phyloP scores from a whole-genome alignment of 2,113 vertebrate species.

The Podarcis muralis region DNA sequence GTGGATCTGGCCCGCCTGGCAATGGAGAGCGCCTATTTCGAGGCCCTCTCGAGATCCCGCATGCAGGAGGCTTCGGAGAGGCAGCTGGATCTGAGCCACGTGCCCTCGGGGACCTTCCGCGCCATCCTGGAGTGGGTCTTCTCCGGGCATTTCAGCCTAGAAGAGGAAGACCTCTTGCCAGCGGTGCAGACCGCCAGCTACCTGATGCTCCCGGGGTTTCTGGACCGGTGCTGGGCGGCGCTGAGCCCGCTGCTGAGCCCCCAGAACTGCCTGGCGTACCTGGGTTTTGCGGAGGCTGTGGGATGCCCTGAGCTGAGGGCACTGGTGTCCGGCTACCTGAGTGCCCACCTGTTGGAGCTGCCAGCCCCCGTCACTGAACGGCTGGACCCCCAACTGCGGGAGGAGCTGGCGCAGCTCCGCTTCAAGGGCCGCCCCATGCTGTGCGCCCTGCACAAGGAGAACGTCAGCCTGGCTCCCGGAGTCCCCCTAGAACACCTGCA shows the following conservation, averaged over 20 bases:
- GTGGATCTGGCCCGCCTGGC: slow-evolving; percentile 73
- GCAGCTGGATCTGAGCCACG: slow-evolving; percentile 69
- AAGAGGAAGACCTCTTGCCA: slow-evolving; percentile 64
- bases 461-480: slow-evolving; percentile 60
- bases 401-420: slow-evolving; percentile 64
- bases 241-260: slow-evolving; percentile 65
- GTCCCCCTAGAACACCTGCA: slow-evolving; percentile 58
- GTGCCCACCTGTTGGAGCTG: slow-evolving; percentile 75
- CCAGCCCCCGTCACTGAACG: slow-evolving; percentile 51
- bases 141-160: slow-evolving; percentile 55
- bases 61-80: slow-evolving; percentile 77
- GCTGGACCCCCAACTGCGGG: slow-evolving; percentile 56
- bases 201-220: slow-evolving; percentile 73
- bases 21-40: slow-evolving; percentile 75
- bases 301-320: slow-evolving; percentile 72
- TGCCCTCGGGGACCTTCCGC: slow-evolving; percentile 72
- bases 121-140: slow-evolving; percentile 77
- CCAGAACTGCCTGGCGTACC: slow-evolving; percentile 69
- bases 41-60: slow-evolving; percentile 74
- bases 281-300: slow-evolving; percentile 73
- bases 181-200: slow-evolving; percentile 70
- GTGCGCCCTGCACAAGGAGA: slow-evolving; percentile 80
- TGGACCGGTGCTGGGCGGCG: slow-evolving; percentile 65
- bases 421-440: slow-evolving; percentile 52
- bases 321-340: slow-evolving; percentile 72